Conservation (phyloP, 2,888 invertebrate species). For the Drosophila bunnanda region DNA sequence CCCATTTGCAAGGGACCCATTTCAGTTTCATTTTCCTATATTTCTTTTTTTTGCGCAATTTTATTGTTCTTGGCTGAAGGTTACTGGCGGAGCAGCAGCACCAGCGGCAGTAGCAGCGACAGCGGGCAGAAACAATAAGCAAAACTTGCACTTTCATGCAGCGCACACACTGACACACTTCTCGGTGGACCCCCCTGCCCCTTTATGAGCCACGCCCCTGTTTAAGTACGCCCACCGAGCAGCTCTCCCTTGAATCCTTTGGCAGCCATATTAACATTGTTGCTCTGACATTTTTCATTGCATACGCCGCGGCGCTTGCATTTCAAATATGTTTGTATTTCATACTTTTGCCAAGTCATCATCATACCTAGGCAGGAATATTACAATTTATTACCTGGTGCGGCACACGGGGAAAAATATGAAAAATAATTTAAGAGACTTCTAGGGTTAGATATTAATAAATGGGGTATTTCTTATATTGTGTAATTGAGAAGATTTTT, state of each 20-base stretch:
- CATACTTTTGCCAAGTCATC: conserved; percentile 72
- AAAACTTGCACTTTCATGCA: conserved; percentile 68
- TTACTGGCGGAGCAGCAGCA: conserved; percentile 40
- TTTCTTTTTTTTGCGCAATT: conserved; percentile 43
- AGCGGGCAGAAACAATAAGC: conserved; percentile 52
- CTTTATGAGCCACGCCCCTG: not conserved
- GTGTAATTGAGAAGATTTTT: not conserved
- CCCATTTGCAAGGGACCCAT: conserved; percentile 64
- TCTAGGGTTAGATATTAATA: not conserved
- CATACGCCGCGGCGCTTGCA: conserved; percentile 57
- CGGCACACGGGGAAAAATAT: conserved; percentile 34
- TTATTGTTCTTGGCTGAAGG: conserved; percentile 74
- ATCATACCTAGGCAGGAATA: conserved; percentile 46
- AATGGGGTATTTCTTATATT: not conserved
- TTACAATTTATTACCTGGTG: conserved; percentile 72
- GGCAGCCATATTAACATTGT: conserved; percentile 69
- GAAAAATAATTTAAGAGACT: not conserved
- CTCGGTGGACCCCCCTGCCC: not conserved
- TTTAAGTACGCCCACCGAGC: conserved; percentile 6
- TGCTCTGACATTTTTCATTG: conserved; percentile 67
- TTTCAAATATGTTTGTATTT: conserved; percentile 52
- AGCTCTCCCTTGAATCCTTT: conserved; percentile 43
- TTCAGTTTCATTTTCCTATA: conserved; percentile 62
- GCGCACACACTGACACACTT: conserved; percentile 46
- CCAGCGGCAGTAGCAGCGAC: conserved; percentile 7